Evolutionary conservation across 2,113 vertebrate genomes (phyloP).

Genomic region (Bombycilla garrulus): DNA sequence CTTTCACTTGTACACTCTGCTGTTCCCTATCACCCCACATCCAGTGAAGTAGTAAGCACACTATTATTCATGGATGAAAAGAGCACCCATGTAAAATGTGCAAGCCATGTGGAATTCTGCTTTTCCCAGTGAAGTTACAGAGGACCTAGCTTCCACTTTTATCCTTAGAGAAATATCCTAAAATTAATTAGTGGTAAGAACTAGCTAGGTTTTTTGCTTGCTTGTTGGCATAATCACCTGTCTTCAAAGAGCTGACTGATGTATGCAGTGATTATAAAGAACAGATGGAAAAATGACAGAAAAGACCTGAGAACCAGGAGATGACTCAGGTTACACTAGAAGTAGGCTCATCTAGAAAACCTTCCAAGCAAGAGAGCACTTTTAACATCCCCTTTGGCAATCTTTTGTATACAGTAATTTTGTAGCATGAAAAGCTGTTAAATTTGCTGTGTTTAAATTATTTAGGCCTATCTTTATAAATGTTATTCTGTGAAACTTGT

Average conservation of each 20-base stretch:
- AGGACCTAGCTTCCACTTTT: slow-evolving; percentile 18
- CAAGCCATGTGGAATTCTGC: slow-evolving; percentile 41
- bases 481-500: slow-evolving; percentile 73
- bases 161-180: not conserved
- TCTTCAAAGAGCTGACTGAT: slow-evolving; percentile 20
- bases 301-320: slow-evolving; percentile 10
- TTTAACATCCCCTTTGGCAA: slow-evolving; percentile 64
- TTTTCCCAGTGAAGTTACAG: not conserved
- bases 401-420: slow-evolving; percentile 73
- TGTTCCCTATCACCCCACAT: not conserved
- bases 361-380: slow-evolving; percentile 64
- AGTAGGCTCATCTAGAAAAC: slow-evolving; percentile 44
- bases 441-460: slow-evolving; percentile 73
- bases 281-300: not conserved
- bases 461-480: slow-evolving; percentile 72
- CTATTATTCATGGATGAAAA: slow-evolving; percentile 13
- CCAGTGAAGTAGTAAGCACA: not conserved
- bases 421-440: slow-evolving; percentile 75
- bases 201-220: slow-evolving; percentile 1
- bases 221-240: not conserved
- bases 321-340: slow-evolving; percentile 23
- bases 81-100: slow-evolving; percentile 7
- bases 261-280: not conserved
- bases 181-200: slow-evolving; percentile 1
- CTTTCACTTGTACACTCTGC: not conserved